These are phyloP conservation scores for Acanthurus leucopareius DNA, from an alignment of 2,797 vertebrate genomes.

Conservation along the genomic window DNA sequence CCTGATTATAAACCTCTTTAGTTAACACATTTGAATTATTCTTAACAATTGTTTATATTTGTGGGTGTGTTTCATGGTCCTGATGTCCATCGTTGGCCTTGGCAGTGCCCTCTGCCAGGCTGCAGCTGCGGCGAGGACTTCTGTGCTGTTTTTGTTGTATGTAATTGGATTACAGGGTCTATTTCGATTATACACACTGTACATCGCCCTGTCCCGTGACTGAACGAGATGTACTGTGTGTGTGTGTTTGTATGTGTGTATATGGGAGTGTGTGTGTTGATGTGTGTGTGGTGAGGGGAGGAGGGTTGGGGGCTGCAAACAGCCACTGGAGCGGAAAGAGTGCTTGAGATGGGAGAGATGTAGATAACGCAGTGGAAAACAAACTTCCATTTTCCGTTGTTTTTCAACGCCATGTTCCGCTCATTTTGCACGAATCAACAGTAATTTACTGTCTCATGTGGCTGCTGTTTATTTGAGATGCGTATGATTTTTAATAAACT, in stretches of 20 bases:
- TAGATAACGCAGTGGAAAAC: slow-evolving; percentile 84
- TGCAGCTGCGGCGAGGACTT: slow-evolving; percentile 72
- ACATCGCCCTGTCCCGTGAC: slow-evolving; percentile 78
- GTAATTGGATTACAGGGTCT: slow-evolving; percentile 82
- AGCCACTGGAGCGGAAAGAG: slow-evolving; percentile 85
- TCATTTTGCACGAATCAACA: slow-evolving; percentile 46
- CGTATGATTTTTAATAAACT: slow-evolving; percentile 46
- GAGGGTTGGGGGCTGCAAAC: slow-evolving; percentile 66
- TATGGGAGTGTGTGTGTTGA: slow-evolving; percentile 31
- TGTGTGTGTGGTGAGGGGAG: slow-evolving; percentile 47
- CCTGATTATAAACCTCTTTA: neutral
- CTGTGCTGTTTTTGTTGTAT: slow-evolving; percentile 75
- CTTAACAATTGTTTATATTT: slow-evolving; percentile 14
- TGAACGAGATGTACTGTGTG: slow-evolving; percentile 69
- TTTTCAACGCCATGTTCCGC: slow-evolving; percentile 56
- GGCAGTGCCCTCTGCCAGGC: slow-evolving; percentile 77
- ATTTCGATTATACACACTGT: slow-evolving; percentile 80
- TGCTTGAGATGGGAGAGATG: slow-evolving; percentile 83
- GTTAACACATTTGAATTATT: neutral
- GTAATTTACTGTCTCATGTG: slow-evolving; percentile 8
- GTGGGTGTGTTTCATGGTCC: slow-evolving; percentile 31
- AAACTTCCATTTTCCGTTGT: slow-evolving; percentile 81
- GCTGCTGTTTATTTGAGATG: slow-evolving; percentile 32
- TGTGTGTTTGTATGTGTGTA: slow-evolving; percentile 48
- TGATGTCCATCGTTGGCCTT: slow-evolving; percentile 72